These are phyloP conservation scores for Chiloscyllium plagiosum DNA, from an alignment of 2,113 vertebrate species.

Conservation along the genomic window DNA sequence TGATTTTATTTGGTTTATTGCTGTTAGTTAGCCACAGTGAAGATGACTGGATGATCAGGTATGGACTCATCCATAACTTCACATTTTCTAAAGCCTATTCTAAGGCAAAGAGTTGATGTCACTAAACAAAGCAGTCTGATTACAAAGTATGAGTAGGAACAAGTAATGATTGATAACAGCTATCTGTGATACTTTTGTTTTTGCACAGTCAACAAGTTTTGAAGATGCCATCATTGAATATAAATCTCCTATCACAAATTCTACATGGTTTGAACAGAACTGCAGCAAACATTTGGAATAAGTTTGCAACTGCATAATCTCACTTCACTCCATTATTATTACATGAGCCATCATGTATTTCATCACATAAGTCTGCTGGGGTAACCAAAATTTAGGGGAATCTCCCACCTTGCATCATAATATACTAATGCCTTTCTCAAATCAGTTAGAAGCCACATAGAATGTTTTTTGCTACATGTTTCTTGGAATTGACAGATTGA, in stretches of 20 bases:
- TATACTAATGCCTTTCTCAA: neutral
- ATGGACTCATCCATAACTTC: neutral
- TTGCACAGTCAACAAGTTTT: neutral
- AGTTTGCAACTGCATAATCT: neutral
- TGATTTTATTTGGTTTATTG: too few species aligned
- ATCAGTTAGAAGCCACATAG: neutral
- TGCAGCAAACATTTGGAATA: neutral
- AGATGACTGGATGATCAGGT: neutral
- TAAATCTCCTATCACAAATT: neutral
- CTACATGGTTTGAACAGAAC: neutral
- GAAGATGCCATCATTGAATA: neutral
- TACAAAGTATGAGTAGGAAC: neutral
- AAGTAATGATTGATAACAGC: neutral
- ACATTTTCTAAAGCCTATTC: too few species aligned
- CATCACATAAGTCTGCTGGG: neutral
- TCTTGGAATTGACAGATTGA: neutral
- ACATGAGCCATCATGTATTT: too few species aligned
- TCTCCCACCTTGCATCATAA: neutral
- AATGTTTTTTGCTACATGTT: neutral
- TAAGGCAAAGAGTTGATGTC: too few species aligned
- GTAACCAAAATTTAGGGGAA: neutral
- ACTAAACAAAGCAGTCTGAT: too few species aligned
- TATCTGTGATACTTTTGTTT: neutral
- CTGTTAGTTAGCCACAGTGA: neutral
- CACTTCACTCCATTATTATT: neutral